phyloP scores from a whole-genome alignment of 2,797 vertebrate species.

The Syndactyla subalaris region DNA sequence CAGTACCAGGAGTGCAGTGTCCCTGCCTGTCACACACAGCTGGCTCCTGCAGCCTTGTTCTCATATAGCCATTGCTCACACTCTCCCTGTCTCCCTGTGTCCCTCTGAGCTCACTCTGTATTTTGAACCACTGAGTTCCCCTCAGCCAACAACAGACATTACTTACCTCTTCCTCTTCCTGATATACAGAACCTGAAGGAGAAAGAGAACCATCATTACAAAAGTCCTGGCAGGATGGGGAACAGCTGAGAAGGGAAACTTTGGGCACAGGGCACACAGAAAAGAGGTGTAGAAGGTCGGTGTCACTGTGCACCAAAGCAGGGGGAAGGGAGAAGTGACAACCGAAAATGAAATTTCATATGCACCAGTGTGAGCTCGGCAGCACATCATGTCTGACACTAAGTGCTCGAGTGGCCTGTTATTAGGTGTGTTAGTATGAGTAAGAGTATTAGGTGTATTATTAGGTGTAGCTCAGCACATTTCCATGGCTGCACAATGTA shows the following conservation, averaged over 20 bases:
- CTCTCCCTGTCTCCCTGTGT: neutral
- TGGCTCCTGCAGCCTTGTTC: neutral
- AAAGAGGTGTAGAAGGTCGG: neutral
- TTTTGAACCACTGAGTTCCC: neutral
- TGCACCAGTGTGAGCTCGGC: neutral
- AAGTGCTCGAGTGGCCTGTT: neutral
- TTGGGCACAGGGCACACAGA: neutral
- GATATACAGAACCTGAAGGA: constrained; percentile 92
- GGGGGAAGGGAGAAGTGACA: neutral
- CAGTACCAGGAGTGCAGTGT: neutral
- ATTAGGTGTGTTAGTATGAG: constrained; percentile 35
- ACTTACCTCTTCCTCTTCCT: constrained; percentile 95
- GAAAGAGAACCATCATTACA: constrained; percentile 45
- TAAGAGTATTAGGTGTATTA: constrained; percentile 17
- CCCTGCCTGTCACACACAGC: neutral
- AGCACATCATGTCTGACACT: neutral
- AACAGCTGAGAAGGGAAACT: neutral
- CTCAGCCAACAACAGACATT: neutral
- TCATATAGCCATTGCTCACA: neutral
- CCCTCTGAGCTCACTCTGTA: neutral
- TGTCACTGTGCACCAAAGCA: neutral
- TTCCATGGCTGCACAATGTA: neutral
- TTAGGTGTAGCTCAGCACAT: neutral
- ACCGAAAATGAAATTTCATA: neutral
- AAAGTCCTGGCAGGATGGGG: neutral